Conservation (phyloP, 2,888 invertebrate genomes). For the Balanococcus diminutus region DNA sequence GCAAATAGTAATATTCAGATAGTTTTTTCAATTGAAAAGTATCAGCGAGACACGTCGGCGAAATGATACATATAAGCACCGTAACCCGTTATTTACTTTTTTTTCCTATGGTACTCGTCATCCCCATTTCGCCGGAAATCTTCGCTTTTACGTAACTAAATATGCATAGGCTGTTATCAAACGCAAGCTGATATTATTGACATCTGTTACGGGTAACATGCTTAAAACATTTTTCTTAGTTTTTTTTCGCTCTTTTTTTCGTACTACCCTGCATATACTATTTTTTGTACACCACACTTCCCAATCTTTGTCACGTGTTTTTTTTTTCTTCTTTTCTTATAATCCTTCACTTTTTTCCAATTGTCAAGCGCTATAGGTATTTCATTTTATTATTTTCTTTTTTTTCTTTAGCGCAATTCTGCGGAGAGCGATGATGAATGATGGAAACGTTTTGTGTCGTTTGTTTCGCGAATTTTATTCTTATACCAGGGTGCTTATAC, state of each 20-base stretch:
- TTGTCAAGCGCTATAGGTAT: conserved; percentile 15
- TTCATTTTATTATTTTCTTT: conserved; percentile 16
- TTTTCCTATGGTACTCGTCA: background rate
- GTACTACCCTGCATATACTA: background rate
- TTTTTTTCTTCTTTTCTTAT: background rate
- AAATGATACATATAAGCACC: conserved; percentile 34
- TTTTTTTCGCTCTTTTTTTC: background rate
- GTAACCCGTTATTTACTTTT: conserved; percentile 39
- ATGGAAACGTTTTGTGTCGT: conserved; percentile 16
- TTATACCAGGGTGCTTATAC: background rate
- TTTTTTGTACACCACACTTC: background rate
- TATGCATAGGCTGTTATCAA: conserved; percentile 42
- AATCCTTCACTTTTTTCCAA: conserved; percentile 31
- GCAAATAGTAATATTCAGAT: conserved; percentile 35
- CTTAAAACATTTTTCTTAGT: conserved; percentile 34
- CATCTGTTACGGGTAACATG: conserved; percentile 42
- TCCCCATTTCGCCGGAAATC: background rate
- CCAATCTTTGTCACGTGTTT: background rate
- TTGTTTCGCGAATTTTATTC: conserved; percentile 22
- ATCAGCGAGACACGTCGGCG: conserved; percentile 27
- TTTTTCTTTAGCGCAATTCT: background rate
- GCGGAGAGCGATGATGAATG: conserved; percentile 26
- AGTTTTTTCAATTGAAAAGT: conserved; percentile 29
- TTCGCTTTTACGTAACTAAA: conserved; percentile 27
- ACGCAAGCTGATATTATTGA: conserved; percentile 35